A percentile compares a stretch with the other conserved stretches of the same genome.
phyloP scores from a whole-genome alignment of 2,888 invertebrate genomes.

The Dicyrtoma fusca region DNA sequence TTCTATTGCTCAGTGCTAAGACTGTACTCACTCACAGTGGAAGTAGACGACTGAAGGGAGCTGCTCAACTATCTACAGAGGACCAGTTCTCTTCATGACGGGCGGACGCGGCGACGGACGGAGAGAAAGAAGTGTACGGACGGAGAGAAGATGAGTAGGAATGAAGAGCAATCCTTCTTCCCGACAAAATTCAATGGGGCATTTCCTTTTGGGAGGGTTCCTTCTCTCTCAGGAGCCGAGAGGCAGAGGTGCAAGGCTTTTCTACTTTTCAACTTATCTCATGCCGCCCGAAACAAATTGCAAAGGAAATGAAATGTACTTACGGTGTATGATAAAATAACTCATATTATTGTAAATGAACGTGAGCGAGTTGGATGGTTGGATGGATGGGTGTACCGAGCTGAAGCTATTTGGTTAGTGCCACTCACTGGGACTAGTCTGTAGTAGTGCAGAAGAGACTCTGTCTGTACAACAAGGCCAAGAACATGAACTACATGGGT shows the following conservation, averaged over 20 bases:
- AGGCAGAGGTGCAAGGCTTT: background rate
- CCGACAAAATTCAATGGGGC: slow-evolving; percentile 36
- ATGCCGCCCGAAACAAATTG: background rate
- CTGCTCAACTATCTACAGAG: too few species aligned
- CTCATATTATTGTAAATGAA: slow-evolving; percentile 10
- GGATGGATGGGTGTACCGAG: background rate
- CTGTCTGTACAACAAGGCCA: too few species aligned
- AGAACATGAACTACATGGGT: too few species aligned
- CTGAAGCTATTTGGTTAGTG: too few species aligned
- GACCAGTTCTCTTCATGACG: too few species aligned
- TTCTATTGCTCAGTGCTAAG: background rate
- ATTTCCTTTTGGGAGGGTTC: slow-evolving; percentile 25
- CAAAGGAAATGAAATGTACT: slow-evolving; percentile 16
- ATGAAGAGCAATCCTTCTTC: slow-evolving; percentile 31
- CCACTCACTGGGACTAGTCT: too few species aligned
- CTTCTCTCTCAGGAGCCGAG: slow-evolving; percentile 6
- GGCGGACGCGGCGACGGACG: too few species aligned
- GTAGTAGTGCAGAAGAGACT: too few species aligned
- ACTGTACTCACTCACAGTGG: background rate
- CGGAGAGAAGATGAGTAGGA: slow-evolving; percentile 19
- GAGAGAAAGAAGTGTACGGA: too few species aligned
- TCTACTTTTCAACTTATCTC: background rate
- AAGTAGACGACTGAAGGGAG: too few species aligned
- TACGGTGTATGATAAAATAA: slow-evolving; percentile 1
- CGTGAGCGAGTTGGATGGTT: background rate